Evolutionary conservation across 2,797 vertebrate genomes (phyloP), one percentile per base, ranked within the genome.

Genomic region (Gymnopithys bicolor): DNA sequence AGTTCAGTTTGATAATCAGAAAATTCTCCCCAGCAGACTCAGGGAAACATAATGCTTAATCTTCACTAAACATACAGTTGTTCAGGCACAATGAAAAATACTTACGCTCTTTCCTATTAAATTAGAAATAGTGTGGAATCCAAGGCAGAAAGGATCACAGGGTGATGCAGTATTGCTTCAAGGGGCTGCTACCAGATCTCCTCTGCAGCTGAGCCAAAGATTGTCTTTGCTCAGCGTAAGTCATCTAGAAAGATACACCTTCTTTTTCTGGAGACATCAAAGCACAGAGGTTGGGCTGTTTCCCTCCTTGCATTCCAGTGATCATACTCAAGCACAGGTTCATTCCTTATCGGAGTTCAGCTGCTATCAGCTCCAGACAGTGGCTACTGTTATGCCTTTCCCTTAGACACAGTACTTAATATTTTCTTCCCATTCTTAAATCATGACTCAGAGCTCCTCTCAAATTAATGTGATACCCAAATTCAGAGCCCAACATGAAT

Each of bases 1-100:
- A 60, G n/a, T 78, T 96, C 69, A 79, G 70, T 93, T 45, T 60
- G 67, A 60, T 87, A 89, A 78, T 79, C 49, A 87, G 83, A 90
- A 94, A 88, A 90, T 75, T 88, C 53, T 58, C 18, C 43, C 22
- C 43, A 77, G 52, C 48, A 48, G 32, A 55, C 35, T 81, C 10
- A 16, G 35, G 35, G 21, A 90, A 48, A 60, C 25, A 46, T 63
- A 30, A 23, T 14, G 22, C 45, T 90, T 49, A 86, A 76, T 76
- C 39, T 27, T 84, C 39, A 22, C 48, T 75, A 70, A 86, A 66
- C 22, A 70, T 32, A 41, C n/a, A 66, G 28, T 51, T 84, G 53
- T 86, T 93, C 49, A 51, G 25, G 28, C 11, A 10, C 32, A 64
- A 13, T 67, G 59, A 69, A 68, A 68, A 85, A 81, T 64, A 48